Percentiles rank a stretch among this genome's conserved stretches.
phyloP scores from a whole-genome alignment of 2,888 invertebrate species.

The Gortyna flavago region DNA sequence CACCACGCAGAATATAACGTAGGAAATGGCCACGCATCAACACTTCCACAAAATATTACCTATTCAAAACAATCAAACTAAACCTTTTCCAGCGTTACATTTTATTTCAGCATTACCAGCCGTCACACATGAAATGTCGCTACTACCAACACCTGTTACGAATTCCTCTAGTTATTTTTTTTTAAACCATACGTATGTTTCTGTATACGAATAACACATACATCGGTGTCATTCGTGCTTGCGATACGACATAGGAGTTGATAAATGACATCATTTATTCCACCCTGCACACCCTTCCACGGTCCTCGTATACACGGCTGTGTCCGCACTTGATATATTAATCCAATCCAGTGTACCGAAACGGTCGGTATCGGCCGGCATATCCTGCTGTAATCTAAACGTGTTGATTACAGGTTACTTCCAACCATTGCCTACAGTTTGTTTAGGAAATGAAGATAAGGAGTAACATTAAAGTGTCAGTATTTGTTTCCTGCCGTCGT shows the following conservation, averaged over 20 bases:
- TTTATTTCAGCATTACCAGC: slow-evolving; percentile 48
- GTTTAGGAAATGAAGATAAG: not conserved
- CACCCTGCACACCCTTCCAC: slow-evolving; percentile 66
- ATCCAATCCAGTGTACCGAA: slow-evolving; percentile 54
- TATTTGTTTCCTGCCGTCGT: not conserved
- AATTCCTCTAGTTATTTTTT: slow-evolving; percentile 64
- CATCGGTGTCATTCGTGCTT: slow-evolving; percentile 71
- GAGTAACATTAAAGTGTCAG: not conserved
- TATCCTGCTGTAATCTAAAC: slow-evolving; percentile 31
- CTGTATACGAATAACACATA: slow-evolving; percentile 64
- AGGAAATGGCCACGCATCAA: slow-evolving; percentile 14
- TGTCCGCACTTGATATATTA: slow-evolving; percentile 69
- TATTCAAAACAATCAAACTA: slow-evolving; percentile 31
- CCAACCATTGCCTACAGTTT: not conserved
- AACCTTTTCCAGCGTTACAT: slow-evolving; percentile 14
- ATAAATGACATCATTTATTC: slow-evolving; percentile 77
- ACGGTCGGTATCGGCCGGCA: slow-evolving; percentile 32
- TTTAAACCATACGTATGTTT: slow-evolving; percentile 63
- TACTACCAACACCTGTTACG: slow-evolving; percentile 75
- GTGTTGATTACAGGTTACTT: slow-evolving; percentile 10
- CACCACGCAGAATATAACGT: not conserved
- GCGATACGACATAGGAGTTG: slow-evolving; percentile 68
- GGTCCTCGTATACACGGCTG: slow-evolving; percentile 49
- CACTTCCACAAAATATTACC: slow-evolving; percentile 5
- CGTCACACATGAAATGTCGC: slow-evolving; percentile 71